These are phyloP conservation scores for Donacobius atricapilla DNA, from an alignment of 2,113 vertebrate species.

Conservation along the genomic window DNA sequence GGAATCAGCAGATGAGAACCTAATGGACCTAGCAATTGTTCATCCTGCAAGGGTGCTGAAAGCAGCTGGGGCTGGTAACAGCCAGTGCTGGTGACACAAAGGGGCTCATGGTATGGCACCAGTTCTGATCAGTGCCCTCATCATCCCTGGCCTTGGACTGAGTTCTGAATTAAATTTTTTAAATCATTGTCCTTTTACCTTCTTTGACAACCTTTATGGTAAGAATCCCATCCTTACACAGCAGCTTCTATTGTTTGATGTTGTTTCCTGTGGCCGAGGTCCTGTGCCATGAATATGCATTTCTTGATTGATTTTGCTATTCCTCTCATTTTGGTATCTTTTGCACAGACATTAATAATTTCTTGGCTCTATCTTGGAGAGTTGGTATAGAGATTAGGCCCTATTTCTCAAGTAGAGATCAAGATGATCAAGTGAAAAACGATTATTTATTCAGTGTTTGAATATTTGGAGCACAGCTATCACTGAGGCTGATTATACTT, in stretches of 20 bases:
- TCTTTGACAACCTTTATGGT: neutral
- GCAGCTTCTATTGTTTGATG: neutral
- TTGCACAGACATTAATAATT: neutral
- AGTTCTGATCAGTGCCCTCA: neutral
- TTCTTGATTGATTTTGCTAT: neutral
- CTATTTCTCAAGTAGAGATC: neutral
- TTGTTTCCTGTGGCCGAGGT: neutral
- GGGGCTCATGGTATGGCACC: neutral
- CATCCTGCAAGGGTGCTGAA: neutral
- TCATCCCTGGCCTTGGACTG: neutral
- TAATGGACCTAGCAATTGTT: neutral
- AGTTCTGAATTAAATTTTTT: neutral
- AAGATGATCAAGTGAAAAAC: neutral
- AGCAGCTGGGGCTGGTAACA: neutral
- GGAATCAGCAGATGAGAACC: neutral
- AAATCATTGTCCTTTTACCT: neutral
- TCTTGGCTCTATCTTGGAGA: neutral
- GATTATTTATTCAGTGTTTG: neutral
- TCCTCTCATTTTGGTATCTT: neutral
- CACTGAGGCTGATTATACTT: neutral
- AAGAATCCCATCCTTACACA: neutral
- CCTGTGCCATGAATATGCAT: neutral
- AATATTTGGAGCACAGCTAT: neutral
- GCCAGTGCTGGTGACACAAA: neutral
- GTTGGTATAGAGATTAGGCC: neutral